phyloP scores from a whole-genome alignment of 2,113 vertebrate species.

The Leucoraja erinaceus region DNA sequence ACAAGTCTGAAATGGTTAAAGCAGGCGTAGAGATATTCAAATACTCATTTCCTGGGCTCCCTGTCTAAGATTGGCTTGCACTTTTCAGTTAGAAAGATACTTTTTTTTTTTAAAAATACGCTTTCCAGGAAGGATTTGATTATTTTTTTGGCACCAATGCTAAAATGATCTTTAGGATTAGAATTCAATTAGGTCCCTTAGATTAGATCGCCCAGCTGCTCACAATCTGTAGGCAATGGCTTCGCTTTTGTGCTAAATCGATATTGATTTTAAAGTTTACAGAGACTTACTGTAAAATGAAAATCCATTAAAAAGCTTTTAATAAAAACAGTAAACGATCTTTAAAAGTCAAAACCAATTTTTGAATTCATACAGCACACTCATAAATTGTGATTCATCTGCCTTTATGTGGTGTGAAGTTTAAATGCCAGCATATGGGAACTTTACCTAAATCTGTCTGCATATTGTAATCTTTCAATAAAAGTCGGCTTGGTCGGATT shows the following conservation, averaged over 20 bases:
- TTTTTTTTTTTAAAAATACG: constrained; percentile 35
- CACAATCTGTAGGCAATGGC: constrained; percentile 42
- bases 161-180: constrained; percentile 46
- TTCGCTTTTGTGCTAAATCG: constrained; percentile 27
- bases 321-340: constrained; percentile 26
- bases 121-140: constrained; percentile 55
- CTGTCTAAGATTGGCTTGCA: constrained; percentile 54
- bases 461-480: constrained; percentile 4
- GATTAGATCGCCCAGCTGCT: constrained; percentile 50
- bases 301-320: constrained; percentile 31
- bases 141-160: constrained; percentile 43
- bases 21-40: constrained; percentile 65
- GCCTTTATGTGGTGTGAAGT: constrained; percentile 21
- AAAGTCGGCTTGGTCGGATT: constrained; percentile 16
- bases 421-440: constrained; percentile 20
- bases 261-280: constrained; percentile 37
- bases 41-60: constrained; percentile 69
- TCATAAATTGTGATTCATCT: neutral
- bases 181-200: constrained; percentile 56
- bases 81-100: constrained; percentile 52
- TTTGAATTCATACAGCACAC: constrained; percentile 3
- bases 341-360: constrained; percentile 26
- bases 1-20: constrained; percentile 70
- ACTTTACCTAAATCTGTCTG: neutral
- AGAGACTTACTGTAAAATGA: constrained; percentile 23